Conservation (phyloP, 2,113 vertebrate species). For the Ceratotherium simum region DNA sequence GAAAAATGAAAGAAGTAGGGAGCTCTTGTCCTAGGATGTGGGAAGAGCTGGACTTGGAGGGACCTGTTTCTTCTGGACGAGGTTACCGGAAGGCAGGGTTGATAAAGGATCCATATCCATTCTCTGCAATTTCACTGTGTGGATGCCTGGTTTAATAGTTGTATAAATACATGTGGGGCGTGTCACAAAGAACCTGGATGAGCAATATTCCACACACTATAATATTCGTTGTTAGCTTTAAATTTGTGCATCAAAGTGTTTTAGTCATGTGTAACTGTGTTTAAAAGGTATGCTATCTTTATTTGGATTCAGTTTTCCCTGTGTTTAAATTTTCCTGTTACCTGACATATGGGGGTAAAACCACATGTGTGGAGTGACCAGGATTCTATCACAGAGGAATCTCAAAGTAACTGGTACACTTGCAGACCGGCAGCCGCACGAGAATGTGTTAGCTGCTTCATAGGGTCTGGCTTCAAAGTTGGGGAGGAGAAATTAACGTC, state of each 20-base stretch:
- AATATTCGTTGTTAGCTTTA: slow-evolving; percentile 24
- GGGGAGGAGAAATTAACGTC: not conserved
- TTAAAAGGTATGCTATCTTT: not conserved
- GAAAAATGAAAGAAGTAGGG: not conserved
- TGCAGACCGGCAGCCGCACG: not conserved
- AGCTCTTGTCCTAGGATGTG: not conserved
- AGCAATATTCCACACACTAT: not conserved
- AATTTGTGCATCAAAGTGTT: not conserved
- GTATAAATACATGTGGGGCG: not conserved
- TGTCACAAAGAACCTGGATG: not conserved
- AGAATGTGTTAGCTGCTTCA: not conserved
- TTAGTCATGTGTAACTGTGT: not conserved
- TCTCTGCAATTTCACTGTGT: not conserved
- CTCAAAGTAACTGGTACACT: not conserved
- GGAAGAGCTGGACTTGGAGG: not conserved
- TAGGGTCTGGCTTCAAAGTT: not conserved
- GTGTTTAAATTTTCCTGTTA: slow-evolving; percentile 6
- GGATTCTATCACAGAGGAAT: not conserved
- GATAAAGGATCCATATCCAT: not conserved
- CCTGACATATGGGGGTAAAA: not conserved
- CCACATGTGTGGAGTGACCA: not conserved
- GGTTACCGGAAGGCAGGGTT: not conserved
- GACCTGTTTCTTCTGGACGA: not conserved
- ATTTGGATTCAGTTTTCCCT: not conserved
- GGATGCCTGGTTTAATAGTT: not conserved